Percentiles rank a stretch among this genome's conserved stretches.
These are phyloP conservation scores for Enteromius treurensis DNA, from an alignment of 2,797 vertebrate species.

Conservation along the genomic window DNA sequence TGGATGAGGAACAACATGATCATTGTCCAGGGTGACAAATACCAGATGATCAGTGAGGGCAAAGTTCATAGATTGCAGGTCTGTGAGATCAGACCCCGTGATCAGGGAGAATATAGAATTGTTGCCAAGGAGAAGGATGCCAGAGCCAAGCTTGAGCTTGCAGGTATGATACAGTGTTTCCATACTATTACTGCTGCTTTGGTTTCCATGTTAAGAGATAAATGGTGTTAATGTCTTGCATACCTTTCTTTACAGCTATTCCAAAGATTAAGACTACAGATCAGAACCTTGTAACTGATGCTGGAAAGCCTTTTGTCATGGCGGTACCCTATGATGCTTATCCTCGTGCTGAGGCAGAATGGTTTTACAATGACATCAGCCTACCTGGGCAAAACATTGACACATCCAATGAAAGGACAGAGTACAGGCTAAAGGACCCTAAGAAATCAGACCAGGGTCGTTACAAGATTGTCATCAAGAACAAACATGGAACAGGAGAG, in stretches of 20 bases:
- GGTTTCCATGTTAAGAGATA: neutral
- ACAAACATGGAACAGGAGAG: slow-evolving; percentile 94
- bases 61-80: slow-evolving; percentile 94
- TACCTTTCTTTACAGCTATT: slow-evolving; percentile 77
- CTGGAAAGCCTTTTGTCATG: slow-evolving; percentile 92
- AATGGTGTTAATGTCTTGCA: slow-evolving; percentile 6
- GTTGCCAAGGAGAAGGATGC: slow-evolving; percentile 98
- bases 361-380: slow-evolving; percentile 83
- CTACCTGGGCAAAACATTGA: slow-evolving; percentile 90
- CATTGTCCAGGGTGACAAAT: slow-evolving; percentile 96
- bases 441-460: slow-evolving; percentile 88
- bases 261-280: slow-evolving; percentile 95
- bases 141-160: slow-evolving; percentile 94
- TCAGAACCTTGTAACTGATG: slow-evolving; percentile 94
- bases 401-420: slow-evolving; percentile 86
- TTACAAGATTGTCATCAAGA: slow-evolving; percentile 90
- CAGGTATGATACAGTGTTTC: slow-evolving; percentile 78
- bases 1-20: slow-evolving; percentile 99
- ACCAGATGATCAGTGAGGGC: slow-evolving; percentile 98
- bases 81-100: slow-evolving; percentile 93
- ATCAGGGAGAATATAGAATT: slow-evolving; percentile 97
- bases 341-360: slow-evolving; percentile 93
- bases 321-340: slow-evolving; percentile 93
- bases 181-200: neutral
- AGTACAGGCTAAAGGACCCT: slow-evolving; percentile 89